Conservation (phyloP, 2,113 vertebrate species). For the Hystrix brachyura region DNA sequence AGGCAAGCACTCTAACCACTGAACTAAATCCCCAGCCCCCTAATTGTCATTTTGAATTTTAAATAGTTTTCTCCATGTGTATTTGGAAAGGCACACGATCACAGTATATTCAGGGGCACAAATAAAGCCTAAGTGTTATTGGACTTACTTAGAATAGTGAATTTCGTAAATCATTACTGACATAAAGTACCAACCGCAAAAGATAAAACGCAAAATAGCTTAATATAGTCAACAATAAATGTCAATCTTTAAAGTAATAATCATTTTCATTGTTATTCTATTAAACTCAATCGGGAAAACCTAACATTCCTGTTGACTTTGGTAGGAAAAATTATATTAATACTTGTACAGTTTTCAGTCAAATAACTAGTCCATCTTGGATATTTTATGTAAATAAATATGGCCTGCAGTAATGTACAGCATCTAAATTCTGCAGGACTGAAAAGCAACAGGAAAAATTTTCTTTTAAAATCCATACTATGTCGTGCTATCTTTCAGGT, state of each 20-base stretch:
- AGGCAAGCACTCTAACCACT: no score
- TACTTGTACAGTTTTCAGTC: background rate
- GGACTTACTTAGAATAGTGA: conserved; percentile 22
- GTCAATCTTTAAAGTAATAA: conserved; percentile 20
- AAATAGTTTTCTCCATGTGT: conserved; percentile 53
- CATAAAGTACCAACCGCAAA: background rate
- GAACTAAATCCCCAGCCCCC: no score
- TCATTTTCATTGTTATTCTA: conserved; percentile 40
- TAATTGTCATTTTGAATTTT: conserved; percentile 15
- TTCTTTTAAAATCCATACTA: background rate
- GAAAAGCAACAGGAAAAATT: background rate
- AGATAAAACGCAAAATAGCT: conserved; percentile 53
- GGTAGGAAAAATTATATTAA: conserved; percentile 29
- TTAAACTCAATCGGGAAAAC: conserved; percentile 36
- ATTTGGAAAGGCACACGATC: conserved; percentile 28
- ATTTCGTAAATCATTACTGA: conserved; percentile 49
- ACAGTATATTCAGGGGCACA: background rate
- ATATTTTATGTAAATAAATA: conserved; percentile 24
- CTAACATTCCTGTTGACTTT: background rate
- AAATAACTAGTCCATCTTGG: background rate
- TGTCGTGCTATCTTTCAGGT: background rate
- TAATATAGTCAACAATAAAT: background rate
- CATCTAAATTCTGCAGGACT: conserved; percentile 49
- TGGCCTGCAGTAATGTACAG: background rate
- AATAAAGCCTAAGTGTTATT: conserved; percentile 29